These are phyloP conservation scores for Monoplex corrugatus DNA, from an alignment of 2,888 invertebrate species.

Conservation along the genomic window DNA sequence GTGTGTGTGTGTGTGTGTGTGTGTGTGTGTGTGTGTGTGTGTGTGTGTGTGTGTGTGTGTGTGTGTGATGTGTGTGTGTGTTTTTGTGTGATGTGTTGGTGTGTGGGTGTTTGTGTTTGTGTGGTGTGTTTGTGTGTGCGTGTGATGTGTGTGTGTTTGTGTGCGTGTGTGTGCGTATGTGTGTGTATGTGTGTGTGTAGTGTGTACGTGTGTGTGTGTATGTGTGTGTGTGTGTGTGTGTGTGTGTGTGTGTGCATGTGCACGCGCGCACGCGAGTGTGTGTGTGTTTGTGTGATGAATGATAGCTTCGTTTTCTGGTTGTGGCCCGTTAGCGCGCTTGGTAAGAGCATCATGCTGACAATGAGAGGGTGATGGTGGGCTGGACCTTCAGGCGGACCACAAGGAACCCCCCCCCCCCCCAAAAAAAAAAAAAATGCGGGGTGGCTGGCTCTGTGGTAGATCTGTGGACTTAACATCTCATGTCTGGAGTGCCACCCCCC, in stretches of 20 bases:
- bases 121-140: constrained; percentile 12
- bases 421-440: too few species aligned
- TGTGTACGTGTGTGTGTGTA: neutral
- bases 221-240: neutral
- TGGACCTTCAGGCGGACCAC: too few species aligned
- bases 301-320: too few species aligned
- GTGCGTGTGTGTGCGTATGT: neutral
- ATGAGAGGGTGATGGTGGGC: too few species aligned
- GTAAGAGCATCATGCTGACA: too few species aligned
- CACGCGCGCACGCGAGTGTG: neutral
- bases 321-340: too few species aligned
- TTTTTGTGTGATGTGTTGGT: too few species aligned
- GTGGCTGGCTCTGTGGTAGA: too few species aligned
- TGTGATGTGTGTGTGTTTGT: neutral
- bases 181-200: neutral
- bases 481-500: too few species aligned
- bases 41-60: neutral
- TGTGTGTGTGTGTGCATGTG: neutral
- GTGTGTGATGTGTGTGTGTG: constrained; percentile 1
- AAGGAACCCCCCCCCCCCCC: too few species aligned
- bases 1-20: neutral
- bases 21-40: neutral
- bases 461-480: too few species aligned
- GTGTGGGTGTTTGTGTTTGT: too few species aligned
- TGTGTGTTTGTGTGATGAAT: neutral